These are phyloP conservation scores for Sicus ferrugineus DNA, from an alignment of 2,888 invertebrate genomes.

Conservation along the genomic window DNA sequence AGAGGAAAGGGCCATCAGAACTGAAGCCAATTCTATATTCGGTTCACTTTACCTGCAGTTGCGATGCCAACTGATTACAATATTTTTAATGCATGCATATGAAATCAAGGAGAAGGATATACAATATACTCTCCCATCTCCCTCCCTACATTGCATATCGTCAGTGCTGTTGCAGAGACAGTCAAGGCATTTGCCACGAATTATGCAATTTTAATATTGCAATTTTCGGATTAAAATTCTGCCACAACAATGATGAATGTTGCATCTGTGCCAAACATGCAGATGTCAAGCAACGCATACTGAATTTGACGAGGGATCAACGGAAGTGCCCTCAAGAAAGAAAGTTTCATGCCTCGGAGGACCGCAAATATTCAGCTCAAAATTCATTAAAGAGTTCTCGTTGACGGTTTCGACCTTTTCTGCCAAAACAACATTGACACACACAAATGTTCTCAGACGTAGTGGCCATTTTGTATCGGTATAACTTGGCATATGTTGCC, in stretches of 20 bases:
- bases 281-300: slow-evolving; percentile 22
- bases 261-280: slow-evolving; percentile 15
- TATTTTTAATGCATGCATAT: background rate
- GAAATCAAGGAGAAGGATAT: background rate
- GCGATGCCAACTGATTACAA: no score
- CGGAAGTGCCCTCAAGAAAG: no score
- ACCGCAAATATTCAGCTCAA: slow-evolving; percentile 14
- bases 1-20: no score
- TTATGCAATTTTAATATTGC: slow-evolving; percentile 19
- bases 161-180: background rate
- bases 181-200: background rate
- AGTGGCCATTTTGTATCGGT: background rate
- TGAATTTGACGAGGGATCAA: slow-evolving; percentile 9
- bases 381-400: slow-evolving; percentile 26
- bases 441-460: background rate
- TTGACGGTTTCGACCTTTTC: slow-evolving; percentile 9
- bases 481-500: slow-evolving; percentile 1
- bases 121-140: background rate
- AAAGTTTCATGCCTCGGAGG: background rate
- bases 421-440: background rate
- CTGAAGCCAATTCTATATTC: no score
- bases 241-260: slow-evolving; percentile 24
- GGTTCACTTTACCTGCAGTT: no score
- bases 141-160: background rate
- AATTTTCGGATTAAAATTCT: slow-evolving; percentile 25